These are phyloP conservation scores for Acronicta psi DNA, from an alignment of 2,888 invertebrate genomes.

Conservation along the genomic window DNA sequence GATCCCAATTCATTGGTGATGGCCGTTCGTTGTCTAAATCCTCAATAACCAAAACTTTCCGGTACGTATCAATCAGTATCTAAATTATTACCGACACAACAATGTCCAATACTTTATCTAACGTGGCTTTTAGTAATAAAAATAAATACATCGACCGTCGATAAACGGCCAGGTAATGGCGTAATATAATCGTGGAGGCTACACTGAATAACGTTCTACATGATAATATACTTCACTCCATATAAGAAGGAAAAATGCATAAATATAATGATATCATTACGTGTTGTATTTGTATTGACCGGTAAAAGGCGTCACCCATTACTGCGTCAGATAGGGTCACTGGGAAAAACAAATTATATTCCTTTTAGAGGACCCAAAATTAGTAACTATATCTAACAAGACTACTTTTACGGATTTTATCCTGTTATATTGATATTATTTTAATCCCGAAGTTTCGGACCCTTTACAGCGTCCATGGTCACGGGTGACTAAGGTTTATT, in stretches of 20 bases:
- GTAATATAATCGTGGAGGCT: constrained; percentile 37
- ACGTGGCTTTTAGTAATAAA: constrained; percentile 15
- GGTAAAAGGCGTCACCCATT: no score
- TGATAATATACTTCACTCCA: neutral
- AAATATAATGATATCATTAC: neutral
- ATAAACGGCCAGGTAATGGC: constrained; percentile 16
- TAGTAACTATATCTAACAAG: no score
- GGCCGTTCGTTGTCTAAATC: neutral
- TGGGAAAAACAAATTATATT: no score
- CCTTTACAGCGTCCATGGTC: no score
- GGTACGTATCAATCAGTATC: constrained; percentile 3
- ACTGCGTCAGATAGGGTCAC: no score
- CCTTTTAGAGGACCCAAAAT: no score
- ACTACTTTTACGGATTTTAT: no score
- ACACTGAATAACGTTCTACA: constrained; percentile 6
- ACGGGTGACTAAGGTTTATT: no score
- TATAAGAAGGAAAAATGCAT: no score
- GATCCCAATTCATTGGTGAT: neutral
- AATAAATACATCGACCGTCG: constrained; percentile 29
- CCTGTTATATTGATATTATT: no score
- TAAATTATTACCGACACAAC: neutral
- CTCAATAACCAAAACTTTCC: constrained; percentile 1
- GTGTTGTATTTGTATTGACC: no score
- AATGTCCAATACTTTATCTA: constrained; percentile 29
- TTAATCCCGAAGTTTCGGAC: no score